A percentile compares a stretch with the other conserved stretches of the same genome.
Conservation (phyloP, 2,113 vertebrate species). For the Hyperoodon ampullatus region DNA sequence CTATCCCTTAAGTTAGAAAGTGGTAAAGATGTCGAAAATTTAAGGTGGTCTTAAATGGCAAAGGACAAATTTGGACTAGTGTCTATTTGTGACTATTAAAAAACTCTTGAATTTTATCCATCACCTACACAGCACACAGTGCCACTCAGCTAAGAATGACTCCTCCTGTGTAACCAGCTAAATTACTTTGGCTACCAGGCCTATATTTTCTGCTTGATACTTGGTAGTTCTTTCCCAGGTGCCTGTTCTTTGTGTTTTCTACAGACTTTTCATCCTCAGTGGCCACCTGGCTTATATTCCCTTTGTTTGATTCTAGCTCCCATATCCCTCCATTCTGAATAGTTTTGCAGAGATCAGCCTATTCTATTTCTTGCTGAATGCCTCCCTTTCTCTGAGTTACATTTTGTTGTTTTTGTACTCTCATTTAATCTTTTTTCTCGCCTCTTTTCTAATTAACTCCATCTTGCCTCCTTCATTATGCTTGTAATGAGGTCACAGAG, state of each 20-base stretch:
- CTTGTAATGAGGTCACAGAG: conserved; percentile 80
- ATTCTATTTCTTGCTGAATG: conserved; percentile 82
- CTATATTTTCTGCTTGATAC: conserved; percentile 51
- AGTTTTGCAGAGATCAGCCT: conserved; percentile 79
- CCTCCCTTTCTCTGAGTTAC: conserved; percentile 75
- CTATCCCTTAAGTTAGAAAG: neutral
- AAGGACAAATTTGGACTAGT: neutral
- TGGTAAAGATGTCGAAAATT: neutral
- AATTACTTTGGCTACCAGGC: conserved; percentile 27
- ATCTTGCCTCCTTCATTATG: conserved; percentile 80
- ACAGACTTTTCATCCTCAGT: conserved; percentile 73
- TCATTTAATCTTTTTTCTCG: conserved; percentile 77
- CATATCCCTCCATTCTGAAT: conserved; percentile 72
- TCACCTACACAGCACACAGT: neutral
- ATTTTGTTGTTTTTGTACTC: conserved; percentile 78
- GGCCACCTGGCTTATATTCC: conserved; percentile 75
- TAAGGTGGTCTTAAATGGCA: neutral
- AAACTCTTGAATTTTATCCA: neutral
- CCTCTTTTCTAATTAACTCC: conserved; percentile 80
- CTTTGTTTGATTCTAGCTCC: conserved; percentile 76
- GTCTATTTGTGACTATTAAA: neutral
- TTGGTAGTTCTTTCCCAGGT: conserved; percentile 66
- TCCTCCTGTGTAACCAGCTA: conserved; percentile 7
- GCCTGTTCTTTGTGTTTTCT: conserved; percentile 67
- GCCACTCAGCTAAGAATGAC: neutral